Conservation (phyloP, 2,888 invertebrate species). For the Caenorhabditis afra region DNA sequence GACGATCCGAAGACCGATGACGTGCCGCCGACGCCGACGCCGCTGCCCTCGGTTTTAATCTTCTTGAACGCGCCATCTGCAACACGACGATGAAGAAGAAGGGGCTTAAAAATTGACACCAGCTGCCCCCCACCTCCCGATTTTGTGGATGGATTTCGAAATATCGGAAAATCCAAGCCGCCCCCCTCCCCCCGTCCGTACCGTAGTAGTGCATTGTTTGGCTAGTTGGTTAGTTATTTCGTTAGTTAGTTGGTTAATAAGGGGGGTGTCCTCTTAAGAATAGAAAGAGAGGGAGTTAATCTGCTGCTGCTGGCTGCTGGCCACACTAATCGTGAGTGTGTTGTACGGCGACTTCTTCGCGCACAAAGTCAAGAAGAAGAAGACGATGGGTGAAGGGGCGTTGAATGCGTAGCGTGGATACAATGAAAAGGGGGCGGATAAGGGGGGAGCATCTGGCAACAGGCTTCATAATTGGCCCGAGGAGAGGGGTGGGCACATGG, state of each 20-base stretch:
- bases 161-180: neutral
- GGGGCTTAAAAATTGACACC: conserved; percentile 23
- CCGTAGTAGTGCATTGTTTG: conserved; percentile 52
- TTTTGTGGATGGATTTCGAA: neutral
- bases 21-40: conserved; percentile 3
- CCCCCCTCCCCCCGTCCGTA: too few species aligned
- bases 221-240: neutral
- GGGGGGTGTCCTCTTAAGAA: conserved; percentile 4
- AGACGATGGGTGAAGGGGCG: too few species aligned
- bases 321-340: conserved; percentile 1
- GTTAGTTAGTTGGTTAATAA: conserved; percentile 2
- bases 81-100: conserved; percentile 27
- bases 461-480: conserved; percentile 55
- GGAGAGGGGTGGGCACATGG: conserved; percentile 38
- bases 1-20: conserved; percentile 61
- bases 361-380: conserved; percentile 53
- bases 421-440: conserved; percentile 39
- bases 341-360: conserved; percentile 27
- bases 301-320: too few species aligned
- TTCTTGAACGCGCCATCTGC: conserved; percentile 79
- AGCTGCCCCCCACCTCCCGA: neutral
- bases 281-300: conserved; percentile 14
- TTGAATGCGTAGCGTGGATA: too few species aligned
- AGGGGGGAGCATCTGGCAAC: conserved; percentile 55
- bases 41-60: conserved; percentile 75